phyloP scores from a whole-genome alignment of 2,113 vertebrate genomes.

The Leucoraja erinaceus region DNA sequence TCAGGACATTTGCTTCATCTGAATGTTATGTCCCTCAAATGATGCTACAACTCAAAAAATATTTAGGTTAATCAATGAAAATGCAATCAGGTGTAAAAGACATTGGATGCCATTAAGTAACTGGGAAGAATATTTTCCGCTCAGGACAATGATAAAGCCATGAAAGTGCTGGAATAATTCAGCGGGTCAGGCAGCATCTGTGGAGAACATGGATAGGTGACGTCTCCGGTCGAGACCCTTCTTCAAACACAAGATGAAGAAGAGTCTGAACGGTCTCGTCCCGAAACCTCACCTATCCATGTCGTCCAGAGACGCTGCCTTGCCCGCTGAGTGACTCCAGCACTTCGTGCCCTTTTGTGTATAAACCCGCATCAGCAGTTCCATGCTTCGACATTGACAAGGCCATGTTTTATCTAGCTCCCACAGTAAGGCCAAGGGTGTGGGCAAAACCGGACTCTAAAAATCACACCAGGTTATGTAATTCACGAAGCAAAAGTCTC shows the following conservation, averaged over 20 bases:
- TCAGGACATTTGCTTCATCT: neutral
- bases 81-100: neutral
- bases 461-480: neutral
- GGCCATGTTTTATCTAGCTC: neutral
- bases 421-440: no score
- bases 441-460: neutral
- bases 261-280: no score
- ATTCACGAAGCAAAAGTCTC: neutral
- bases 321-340: no score
- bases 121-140: neutral
- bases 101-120: neutral
- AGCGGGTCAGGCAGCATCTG: no score
- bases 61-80: neutral
- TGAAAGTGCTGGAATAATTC: no score
- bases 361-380: no score
- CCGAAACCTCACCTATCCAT: no score
- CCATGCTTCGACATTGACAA: neutral
- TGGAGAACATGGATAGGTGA: no score
- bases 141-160: neutral
- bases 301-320: no score
- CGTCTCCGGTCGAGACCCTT: no score
- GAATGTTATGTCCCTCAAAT: neutral
- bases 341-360: no score
- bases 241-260: no score
- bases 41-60: neutral